phyloP scores from a whole-genome alignment of 2,797 vertebrate species.

The Tapera naevia region DNA sequence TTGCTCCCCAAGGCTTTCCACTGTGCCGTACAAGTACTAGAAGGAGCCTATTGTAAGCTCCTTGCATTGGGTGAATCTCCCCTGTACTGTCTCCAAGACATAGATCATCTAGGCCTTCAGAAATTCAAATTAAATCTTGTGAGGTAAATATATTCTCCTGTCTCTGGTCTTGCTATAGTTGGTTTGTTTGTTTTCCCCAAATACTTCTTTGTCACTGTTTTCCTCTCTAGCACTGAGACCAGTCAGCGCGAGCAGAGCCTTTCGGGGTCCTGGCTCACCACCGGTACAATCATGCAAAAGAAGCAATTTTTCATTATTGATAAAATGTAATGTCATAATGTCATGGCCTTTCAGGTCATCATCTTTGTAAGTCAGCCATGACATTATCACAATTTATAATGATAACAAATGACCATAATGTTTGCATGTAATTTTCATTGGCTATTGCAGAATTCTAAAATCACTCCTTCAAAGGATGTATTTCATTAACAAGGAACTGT shows the following conservation, averaged over 20 bases:
- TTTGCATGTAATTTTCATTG: constrained; percentile 79
- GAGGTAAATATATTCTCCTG: background rate
- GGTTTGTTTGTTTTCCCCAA: background rate
- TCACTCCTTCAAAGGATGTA: constrained; percentile 41
- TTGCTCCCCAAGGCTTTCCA: background rate
- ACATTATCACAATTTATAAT: constrained; percentile 82
- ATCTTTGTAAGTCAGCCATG: constrained; percentile 81
- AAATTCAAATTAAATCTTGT: background rate
- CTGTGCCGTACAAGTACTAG: background rate
- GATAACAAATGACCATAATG: constrained; percentile 79
- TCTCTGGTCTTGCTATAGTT: background rate
- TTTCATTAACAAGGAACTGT: constrained; percentile 25
- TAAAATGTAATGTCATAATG: constrained; percentile 85
- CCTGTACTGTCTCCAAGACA: background rate
- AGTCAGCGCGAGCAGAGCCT: background rate
- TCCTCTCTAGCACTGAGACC: background rate
- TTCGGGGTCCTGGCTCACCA: constrained; percentile 46
- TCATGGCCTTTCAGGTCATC: constrained; percentile 82
- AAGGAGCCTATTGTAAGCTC: background rate
- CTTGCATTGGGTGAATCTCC: background rate
- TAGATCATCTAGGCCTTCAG: background rate
- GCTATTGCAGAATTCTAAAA: constrained; percentile 72
- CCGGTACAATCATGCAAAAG: constrained; percentile 67
- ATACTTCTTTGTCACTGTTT: background rate
- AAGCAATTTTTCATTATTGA: constrained; percentile 85